Conservation (phyloP, 2,113 vertebrate genomes). For the Bubo bubo region DNA sequence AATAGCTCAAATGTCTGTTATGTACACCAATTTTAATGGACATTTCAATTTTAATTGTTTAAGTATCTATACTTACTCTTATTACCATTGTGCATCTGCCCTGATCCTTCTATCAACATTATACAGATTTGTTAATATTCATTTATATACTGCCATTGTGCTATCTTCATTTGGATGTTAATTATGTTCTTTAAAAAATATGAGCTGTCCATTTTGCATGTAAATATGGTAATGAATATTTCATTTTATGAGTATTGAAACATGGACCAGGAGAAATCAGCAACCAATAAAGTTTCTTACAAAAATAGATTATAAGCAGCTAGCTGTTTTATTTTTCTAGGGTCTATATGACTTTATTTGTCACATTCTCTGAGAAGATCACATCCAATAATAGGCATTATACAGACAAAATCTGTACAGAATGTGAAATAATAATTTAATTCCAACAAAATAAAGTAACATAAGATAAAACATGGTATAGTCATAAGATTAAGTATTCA, state of each 20-base stretch:
- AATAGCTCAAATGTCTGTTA: background rate
- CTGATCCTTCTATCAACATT: background rate
- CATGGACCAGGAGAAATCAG: background rate
- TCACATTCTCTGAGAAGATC: background rate
- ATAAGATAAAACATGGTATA: background rate
- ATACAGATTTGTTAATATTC: background rate
- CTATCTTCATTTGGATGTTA: background rate
- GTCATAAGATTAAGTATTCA: background rate
- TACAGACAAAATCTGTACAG: background rate
- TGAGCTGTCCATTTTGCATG: background rate
- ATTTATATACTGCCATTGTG: background rate
- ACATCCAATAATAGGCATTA: background rate
- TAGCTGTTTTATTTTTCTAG: background rate
- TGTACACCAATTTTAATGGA: background rate
- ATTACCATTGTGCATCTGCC: background rate
- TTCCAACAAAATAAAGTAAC: background rate
- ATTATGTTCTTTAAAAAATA: background rate
- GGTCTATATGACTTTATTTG: background rate
- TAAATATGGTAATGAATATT: background rate
- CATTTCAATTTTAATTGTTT: background rate
- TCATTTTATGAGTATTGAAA: background rate
- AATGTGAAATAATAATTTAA: background rate
- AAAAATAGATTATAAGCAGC: background rate
- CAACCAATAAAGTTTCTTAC: background rate
- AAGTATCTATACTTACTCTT: background rate